Percentiles rank a stretch among this genome's conserved stretches.
These are phyloP conservation scores for Threskiornis aethiopicus DNA, from an alignment of 2,797 vertebrate species.

Conservation along the genomic window DNA sequence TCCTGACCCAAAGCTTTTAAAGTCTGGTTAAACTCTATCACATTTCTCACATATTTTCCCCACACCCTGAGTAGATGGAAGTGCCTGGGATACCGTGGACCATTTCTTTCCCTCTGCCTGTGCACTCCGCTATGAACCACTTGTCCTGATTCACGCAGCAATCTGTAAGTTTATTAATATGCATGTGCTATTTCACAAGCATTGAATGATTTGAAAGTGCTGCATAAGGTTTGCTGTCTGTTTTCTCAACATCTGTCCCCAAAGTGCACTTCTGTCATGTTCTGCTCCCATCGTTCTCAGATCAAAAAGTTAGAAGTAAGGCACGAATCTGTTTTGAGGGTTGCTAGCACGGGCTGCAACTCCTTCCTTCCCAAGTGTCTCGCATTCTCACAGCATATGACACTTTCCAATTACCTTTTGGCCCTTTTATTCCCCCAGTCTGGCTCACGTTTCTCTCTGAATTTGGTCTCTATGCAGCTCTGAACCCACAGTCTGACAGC, in stretches of 20 bases:
- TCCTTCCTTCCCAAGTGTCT: neutral
- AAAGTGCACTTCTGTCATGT: neutral
- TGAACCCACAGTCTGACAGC: conserved; percentile 28
- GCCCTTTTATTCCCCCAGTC: conserved; percentile 25
- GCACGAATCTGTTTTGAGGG: neutral
- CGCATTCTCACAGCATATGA: neutral
- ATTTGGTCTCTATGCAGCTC: neutral
- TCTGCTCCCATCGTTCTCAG: neutral
- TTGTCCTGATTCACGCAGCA: neutral
- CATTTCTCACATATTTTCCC: neutral
- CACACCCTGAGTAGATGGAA: neutral
- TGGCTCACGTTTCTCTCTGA: conserved; percentile 20
- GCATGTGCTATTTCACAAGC: neutral
- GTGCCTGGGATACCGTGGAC: neutral
- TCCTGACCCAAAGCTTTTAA: neutral
- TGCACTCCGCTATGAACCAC: neutral
- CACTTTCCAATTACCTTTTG: conserved; percentile 64
- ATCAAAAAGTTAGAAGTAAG: neutral
- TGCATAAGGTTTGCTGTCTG: conserved; percentile 13
- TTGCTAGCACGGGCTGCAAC: neutral
- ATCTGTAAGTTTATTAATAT: neutral
- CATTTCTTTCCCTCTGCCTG: neutral
- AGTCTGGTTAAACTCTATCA: neutral
- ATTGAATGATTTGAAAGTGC: neutral
- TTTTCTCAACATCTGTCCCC: conserved; percentile 14